Conservation (phyloP, 2,888 invertebrate genomes). For the Liposcelis brunnea region DNA sequence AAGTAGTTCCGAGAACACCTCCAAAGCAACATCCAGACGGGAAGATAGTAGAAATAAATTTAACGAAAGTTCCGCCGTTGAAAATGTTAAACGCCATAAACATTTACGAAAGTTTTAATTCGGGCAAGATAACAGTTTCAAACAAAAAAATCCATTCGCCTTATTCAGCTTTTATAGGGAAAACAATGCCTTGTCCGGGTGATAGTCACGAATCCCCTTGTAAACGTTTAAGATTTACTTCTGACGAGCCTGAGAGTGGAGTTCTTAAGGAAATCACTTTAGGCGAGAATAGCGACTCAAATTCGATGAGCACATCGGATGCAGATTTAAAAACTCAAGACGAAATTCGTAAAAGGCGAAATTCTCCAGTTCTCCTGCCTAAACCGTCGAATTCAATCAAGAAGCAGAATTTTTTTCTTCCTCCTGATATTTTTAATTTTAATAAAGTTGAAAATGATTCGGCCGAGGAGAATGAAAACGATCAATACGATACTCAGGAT, state of each 20-base stretch:
- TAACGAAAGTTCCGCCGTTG: not conserved
- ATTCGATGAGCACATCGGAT: not conserved
- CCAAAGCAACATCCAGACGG: too few relatives aligned
- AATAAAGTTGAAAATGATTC: too few relatives aligned
- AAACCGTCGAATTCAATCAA: not conserved
- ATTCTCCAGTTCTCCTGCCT: not conserved
- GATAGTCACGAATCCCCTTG: not conserved
- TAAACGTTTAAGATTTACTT: too few relatives aligned
- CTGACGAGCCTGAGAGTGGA: not conserved
- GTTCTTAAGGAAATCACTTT: conserved; percentile 4
- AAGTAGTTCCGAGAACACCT: not conserved
- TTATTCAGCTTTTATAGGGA: conserved; percentile 2
- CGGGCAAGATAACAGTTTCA: too few relatives aligned
- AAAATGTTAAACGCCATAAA: not conserved
- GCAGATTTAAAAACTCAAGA: not conserved
- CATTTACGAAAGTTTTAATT: not conserved
- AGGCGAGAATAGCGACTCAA: conserved; percentile 2
- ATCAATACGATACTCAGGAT: too few relatives aligned
- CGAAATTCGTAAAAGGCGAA: not conserved
- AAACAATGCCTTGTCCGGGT: not conserved
- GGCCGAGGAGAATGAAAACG: too few relatives aligned
- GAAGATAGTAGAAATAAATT: not conserved
- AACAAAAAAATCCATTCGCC: not conserved
- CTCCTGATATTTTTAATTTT: too few relatives aligned
- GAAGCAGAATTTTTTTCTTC: not conserved